These are phyloP conservation scores for Diphyllodes magnificus DNA, from an alignment of 2,113 vertebrate species.

Conservation along the genomic window DNA sequence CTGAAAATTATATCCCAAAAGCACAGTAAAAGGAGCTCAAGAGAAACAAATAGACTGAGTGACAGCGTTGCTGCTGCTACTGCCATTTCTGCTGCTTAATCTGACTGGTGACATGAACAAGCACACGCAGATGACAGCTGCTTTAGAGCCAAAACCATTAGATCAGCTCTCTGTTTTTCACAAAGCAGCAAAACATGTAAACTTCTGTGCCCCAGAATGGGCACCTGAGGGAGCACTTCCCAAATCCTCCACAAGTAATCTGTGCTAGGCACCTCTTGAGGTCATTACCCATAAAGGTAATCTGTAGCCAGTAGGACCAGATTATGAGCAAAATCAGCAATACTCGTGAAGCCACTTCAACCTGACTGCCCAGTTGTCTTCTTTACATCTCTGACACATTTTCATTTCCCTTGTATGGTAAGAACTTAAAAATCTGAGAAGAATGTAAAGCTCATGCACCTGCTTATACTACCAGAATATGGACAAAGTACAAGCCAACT, in stretches of 20 bases:
- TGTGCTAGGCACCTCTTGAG: background rate
- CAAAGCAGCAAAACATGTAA: background rate
- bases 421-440: background rate
- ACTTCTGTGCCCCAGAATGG: background rate
- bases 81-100: background rate
- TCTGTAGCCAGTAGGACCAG: background rate
- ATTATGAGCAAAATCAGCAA: background rate
- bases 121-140: background rate
- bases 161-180: background rate
- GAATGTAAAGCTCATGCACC: background rate
- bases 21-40: background rate
- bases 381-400: background rate
- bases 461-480: background rate
- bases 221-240: background rate
- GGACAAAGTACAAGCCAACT: background rate
- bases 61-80: background rate
- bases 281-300: background rate
- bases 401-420: background rate
- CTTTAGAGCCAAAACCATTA: background rate
- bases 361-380: background rate
- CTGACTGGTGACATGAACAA: background rate
- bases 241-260: background rate
- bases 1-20: background rate
- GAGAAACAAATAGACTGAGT: background rate
- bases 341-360: background rate